Conservation (phyloP, 1,140 invertebrate species). For the Heliothis virescens region DNA sequence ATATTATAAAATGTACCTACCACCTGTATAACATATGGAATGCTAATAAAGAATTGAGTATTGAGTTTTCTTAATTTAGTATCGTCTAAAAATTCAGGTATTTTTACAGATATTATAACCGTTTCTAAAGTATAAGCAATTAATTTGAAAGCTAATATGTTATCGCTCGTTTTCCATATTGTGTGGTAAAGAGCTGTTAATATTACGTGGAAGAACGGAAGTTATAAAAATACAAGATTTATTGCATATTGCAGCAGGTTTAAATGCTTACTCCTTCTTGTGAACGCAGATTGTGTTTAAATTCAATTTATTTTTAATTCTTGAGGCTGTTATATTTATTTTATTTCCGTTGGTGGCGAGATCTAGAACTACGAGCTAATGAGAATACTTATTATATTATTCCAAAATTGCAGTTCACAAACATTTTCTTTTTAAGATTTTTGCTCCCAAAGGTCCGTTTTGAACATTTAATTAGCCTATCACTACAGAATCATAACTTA, state of each 20-base stretch:
- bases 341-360: not conserved
- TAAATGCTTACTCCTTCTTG: not conserved
- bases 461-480: too few species aligned
- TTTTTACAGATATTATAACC: not conserved
- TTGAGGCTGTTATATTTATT: not conserved
- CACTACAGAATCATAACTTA: too few species aligned
- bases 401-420: too few species aligned
- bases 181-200: not conserved
- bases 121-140: not conserved
- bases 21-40: too few species aligned
- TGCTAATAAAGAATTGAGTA: too few species aligned
- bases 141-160: constrained; percentile 11
- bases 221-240: constrained; percentile 31
- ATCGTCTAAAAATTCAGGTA: not conserved
- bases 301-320: not conserved
- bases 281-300: constrained; percentile 5
- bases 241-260: constrained; percentile 16
- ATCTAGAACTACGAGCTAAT: too few species aligned
- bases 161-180: constrained; percentile 1
- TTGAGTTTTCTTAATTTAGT: constrained; percentile 11
- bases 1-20: too few species aligned
- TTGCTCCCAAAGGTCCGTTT: too few species aligned
- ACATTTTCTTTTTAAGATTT: too few species aligned
- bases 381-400: too few species aligned
- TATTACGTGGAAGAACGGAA: constrained; percentile 9